Evolutionary conservation across 2,797 vertebrate genomes (phyloP).

Genomic region (Gila robusta): DNA sequence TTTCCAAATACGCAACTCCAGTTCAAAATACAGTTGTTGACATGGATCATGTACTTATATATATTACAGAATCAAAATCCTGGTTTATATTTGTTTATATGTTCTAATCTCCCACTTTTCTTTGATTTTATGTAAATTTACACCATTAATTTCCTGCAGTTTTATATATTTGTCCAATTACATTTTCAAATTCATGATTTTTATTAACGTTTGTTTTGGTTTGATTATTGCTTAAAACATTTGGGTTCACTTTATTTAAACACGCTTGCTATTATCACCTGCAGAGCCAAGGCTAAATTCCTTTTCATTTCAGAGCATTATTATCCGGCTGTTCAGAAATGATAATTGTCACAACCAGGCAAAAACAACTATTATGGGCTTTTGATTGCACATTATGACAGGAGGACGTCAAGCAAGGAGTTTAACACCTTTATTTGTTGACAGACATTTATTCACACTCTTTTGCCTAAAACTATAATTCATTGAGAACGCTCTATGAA

Average conservation of each 20-base stretch:
- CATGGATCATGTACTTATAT: too few relatives aligned
- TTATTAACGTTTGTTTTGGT: conserved; percentile 4
- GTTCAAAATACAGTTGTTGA: too few relatives aligned
- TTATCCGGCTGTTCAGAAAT: conserved; percentile 11
- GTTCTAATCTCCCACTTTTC: background rate
- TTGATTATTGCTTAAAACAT: background rate
- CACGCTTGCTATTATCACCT: conserved; percentile 19
- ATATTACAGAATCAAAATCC: background rate
- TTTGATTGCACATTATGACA: conserved; percentile 31
- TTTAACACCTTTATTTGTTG: conserved; percentile 22
- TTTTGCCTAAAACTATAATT: conserved; percentile 8
- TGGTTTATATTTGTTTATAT: background rate
- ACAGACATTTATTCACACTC: background rate
- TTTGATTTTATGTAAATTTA: background rate
- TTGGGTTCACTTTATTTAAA: conserved; percentile 17
- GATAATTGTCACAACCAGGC: conserved; percentile 14
- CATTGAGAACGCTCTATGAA: background rate
- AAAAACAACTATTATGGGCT: conserved; percentile 27
- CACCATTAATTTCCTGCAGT: background rate
- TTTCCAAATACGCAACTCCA: too few relatives aligned
- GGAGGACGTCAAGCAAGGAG: background rate
- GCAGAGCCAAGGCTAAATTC: conserved; percentile 10
- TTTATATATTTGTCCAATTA: background rate
- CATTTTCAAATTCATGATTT: background rate
- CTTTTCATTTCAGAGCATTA: background rate